Conservation (phyloP, 2,113 vertebrate genomes). For the Paralichthys olivaceus region DNA sequence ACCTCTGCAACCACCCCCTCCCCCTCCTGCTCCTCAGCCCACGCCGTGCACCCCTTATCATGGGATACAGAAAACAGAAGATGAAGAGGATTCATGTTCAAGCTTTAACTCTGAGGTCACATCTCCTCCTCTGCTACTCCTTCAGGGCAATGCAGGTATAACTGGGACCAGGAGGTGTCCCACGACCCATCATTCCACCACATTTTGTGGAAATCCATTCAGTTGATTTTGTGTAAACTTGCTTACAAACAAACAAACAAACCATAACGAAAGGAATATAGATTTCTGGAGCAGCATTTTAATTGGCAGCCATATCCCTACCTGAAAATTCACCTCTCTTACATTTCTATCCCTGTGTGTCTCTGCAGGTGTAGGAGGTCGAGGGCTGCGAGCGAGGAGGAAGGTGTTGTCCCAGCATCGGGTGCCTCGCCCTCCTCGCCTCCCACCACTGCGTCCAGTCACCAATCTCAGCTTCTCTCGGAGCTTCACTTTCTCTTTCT, state of each 20-base stretch:
- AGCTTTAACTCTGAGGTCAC: slow-evolving; percentile 41
- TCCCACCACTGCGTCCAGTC: slow-evolving; percentile 79
- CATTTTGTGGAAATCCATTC: too few relatives aligned
- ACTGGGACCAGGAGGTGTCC: background rate
- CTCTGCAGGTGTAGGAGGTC: slow-evolving; percentile 39
- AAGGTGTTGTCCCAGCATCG: slow-evolving; percentile 52
- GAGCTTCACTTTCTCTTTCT: slow-evolving; percentile 88
- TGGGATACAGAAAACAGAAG: slow-evolving; percentile 8
- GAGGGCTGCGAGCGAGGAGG: slow-evolving; percentile 31
- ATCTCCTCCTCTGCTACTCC: slow-evolving; percentile 14
- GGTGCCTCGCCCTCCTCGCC: slow-evolving; percentile 56
- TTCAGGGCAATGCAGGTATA: slow-evolving; percentile 45
- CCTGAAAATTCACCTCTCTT: background rate
- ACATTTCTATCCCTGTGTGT: background rate
- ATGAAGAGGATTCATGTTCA: slow-evolving; percentile 26
- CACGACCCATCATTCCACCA: too few relatives aligned
- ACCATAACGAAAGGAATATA: background rate
- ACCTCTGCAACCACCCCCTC: slow-evolving; percentile 38
- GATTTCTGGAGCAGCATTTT: background rate
- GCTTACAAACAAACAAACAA: too few relatives aligned
- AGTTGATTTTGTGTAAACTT: background rate
- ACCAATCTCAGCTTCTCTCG: slow-evolving; percentile 84
- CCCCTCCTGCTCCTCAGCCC: slow-evolving; percentile 33
- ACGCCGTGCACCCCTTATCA: slow-evolving; percentile 23
- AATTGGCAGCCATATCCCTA: background rate